Evolutionary conservation across 1,140 invertebrate species (phyloP), one percentile per base, ranked within the genome.

Genomic region (Heliconius nattereri): DNA sequence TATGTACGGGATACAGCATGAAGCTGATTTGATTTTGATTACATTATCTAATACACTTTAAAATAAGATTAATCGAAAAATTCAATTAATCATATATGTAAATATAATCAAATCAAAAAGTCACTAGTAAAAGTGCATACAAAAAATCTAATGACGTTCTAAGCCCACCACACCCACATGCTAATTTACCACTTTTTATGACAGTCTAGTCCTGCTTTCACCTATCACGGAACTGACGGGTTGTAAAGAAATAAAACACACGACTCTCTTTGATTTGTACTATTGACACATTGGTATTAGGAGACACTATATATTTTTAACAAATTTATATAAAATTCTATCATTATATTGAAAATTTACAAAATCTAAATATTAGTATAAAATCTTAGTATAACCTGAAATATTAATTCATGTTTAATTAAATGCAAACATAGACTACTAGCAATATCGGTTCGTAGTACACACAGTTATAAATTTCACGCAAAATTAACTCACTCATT

Each of bases 401-500:
- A 66, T 66, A 66, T 8, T 66, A 66, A 5, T 26, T 26, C 9
- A 26, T 1, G 11, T 66, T 29, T 16, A 26, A 66, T 26, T 66
- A 26, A 66, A 66, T 26, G 11, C 23, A 66, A 23, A 71, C 1
- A 7, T 37, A 37, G 20, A 37, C 23, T 13, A 29, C 11, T 13
- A 66, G 60, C 29, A 66, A 66, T 16, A 66, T 66, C n/a, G 0
- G n/a, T 26, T 11, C 9, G 0, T 26, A 66, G 11, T 66, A 66
- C 3, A 66, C 8, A 73, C 72, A 9, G 35, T 49, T 35, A 45
- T 26, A 49, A 73, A 73, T 45, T 73, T 45, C 45, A 73, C 60
- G 60, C 60, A n/a, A 71, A 71, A 35, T 71, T 35, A 74, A 89
- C 92, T 91, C 60, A 97, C 96, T 98, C 97, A 90, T 98, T 98